Conservation (phyloP, 2,797 vertebrate species). For the Crenuchus spilurus region DNA sequence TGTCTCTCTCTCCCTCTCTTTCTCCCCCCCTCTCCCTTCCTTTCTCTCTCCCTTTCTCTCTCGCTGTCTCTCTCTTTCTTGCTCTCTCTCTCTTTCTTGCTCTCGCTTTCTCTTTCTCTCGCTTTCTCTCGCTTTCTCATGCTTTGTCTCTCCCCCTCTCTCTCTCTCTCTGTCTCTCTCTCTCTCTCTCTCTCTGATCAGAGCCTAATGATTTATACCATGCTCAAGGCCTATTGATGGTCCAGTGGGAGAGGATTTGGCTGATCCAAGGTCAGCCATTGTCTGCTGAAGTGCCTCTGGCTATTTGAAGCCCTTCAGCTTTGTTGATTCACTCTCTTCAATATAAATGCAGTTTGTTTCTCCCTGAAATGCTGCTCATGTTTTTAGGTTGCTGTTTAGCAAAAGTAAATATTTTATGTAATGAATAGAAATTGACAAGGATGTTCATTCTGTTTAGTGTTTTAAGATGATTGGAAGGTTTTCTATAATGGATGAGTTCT, state of each 20-base stretch:
- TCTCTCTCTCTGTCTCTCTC: background rate
- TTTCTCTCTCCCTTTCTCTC: background rate
- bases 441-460: too few relatives aligned
- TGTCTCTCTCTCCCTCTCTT: background rate
- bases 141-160: background rate
- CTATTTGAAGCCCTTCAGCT: constrained; percentile 2
- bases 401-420: background rate
- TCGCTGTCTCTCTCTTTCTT: background rate
- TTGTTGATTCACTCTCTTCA: background rate
- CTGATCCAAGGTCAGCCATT: constrained; percentile 3
- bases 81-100: background rate
- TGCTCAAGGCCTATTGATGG: background rate
- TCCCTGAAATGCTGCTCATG: background rate
- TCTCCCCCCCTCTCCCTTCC: background rate
- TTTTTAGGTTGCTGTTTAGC: background rate
- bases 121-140: background rate
- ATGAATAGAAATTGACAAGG: too few relatives aligned
- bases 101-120: constrained; percentile 33
- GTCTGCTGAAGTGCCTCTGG: constrained; percentile 2
- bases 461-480: too few relatives aligned
- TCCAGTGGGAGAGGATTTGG: background rate
- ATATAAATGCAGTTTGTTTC: background rate
- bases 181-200: background rate
- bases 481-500: too few relatives aligned
- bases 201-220: background rate